Conservation (phyloP, 2,888 invertebrate species). For the Drosophila eohydei region DNA sequence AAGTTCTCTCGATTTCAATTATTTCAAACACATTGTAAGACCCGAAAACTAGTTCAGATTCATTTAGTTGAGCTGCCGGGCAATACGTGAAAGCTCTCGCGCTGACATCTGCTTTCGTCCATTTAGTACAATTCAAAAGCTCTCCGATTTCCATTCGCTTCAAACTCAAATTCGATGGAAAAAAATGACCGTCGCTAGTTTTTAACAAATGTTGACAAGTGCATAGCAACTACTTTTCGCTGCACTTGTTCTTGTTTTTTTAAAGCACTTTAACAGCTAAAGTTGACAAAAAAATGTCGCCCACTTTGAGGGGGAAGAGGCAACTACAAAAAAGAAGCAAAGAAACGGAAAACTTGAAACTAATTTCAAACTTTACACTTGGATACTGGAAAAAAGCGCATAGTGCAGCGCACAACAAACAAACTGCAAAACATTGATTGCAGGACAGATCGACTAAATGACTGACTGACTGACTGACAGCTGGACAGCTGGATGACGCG, state of each 20-base stretch:
- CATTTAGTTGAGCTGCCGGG: no score
- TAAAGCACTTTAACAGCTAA: conserved; percentile 39
- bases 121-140: not conserved
- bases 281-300: conserved; percentile 41
- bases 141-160: conserved; percentile 2
- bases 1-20: not conserved
- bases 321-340: conserved; percentile 20
- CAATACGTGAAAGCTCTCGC: not conserved
- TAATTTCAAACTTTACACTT: conserved; percentile 75
- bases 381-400: conserved; percentile 38
- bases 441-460: conserved; percentile 34
- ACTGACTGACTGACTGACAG: conserved; percentile 33
- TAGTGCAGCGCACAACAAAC: conserved; percentile 42
- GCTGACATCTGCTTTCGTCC: no score
- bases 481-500: conserved; percentile 17
- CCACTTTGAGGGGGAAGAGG: not conserved
- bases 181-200: conserved; percentile 7
- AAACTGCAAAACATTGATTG: conserved; percentile 53
- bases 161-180: conserved; percentile 4
- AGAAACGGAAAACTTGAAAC: conserved; percentile 64
- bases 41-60: not conserved
- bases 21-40: not conserved
- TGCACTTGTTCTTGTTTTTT: conserved; percentile 11
- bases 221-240: conserved; percentile 29
- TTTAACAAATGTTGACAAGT: conserved; percentile 48